These are phyloP conservation scores for Irena cyanogastra DNA, from an alignment of 2,113 vertebrate species.

Conservation along the genomic window DNA sequence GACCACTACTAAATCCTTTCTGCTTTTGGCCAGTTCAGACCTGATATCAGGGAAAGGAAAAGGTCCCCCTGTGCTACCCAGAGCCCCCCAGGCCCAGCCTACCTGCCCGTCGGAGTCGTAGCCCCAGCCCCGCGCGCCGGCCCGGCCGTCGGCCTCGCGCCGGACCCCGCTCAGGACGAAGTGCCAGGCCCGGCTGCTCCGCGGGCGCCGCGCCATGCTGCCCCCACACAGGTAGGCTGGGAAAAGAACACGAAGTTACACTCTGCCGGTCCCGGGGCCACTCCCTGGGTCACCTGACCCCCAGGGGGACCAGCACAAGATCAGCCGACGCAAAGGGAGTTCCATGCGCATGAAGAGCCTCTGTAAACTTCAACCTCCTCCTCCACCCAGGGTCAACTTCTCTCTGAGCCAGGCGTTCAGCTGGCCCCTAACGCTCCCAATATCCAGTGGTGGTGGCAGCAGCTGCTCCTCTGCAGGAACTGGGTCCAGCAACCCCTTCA, in stretches of 20 bases:
- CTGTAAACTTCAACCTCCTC: background rate
- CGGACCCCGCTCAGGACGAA: conserved; percentile 88
- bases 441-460: rapidly evolving
- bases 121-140: conserved; percentile 68
- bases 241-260: background rate
- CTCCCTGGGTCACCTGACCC: background rate
- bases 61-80: rapidly evolving
- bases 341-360: rapidly evolving
- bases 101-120: conserved; percentile 89
- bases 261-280: rapidly evolving
- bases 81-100: background rate
- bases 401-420: background rate
- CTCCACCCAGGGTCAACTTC: background rate
- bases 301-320: rapidly evolving
- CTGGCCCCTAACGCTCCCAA: rapidly evolving
- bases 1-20: background rate
- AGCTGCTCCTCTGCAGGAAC: background rate
- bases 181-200: conserved; percentile 88
- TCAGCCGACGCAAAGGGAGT: rapidly evolving
- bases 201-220: conserved; percentile 86
- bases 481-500: background rate
- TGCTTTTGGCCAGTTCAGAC: background rate
- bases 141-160: conserved; percentile 79
- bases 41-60: rapidly evolving
- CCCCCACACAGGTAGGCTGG: background rate